These are phyloP conservation scores for Dasyprocta punctata DNA, from an alignment of 2,113 vertebrate species.

Conservation along the genomic window DNA sequence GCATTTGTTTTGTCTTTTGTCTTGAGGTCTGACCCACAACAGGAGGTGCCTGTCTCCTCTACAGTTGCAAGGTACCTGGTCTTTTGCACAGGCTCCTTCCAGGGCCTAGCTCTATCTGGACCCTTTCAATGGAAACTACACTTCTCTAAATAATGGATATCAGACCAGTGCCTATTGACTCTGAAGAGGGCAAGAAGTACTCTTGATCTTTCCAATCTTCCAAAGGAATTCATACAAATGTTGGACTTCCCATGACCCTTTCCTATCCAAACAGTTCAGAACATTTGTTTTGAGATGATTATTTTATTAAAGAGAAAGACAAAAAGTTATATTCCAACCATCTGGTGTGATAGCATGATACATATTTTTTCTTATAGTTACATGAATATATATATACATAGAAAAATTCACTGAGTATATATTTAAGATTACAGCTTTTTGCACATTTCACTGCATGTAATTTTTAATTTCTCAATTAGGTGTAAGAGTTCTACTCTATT, in stretches of 20 bases:
- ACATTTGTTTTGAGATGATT: not conserved
- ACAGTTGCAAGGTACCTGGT: no score
- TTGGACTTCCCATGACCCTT: not conserved
- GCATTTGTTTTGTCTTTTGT: no score
- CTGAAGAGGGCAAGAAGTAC: slow-evolving; percentile 23
- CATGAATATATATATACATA: not conserved
- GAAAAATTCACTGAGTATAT: not conserved
- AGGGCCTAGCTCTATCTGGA: not conserved
- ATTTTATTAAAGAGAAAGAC: slow-evolving; percentile 22
- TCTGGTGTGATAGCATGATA: not conserved
- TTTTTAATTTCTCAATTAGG: slow-evolving; percentile 15
- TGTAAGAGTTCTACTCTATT: slow-evolving; percentile 18
- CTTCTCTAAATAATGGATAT: slow-evolving; percentile 33
- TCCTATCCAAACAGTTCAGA: not conserved
- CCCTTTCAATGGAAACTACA: not conserved
- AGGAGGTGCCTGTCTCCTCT: no score
- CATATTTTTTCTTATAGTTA: not conserved
- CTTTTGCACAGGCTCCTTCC: no score
- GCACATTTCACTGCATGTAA: not conserved
- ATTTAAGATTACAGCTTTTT: not conserved
- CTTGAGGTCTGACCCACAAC: no score
- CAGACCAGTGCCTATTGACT: not conserved
- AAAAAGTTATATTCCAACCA: not conserved
- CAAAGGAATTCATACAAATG: slow-evolving; percentile 26
- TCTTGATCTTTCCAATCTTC: not conserved